Evolutionary conservation across 2,888 invertebrate genomes (phyloP).

Genomic region (Tridacna gigas): DNA sequence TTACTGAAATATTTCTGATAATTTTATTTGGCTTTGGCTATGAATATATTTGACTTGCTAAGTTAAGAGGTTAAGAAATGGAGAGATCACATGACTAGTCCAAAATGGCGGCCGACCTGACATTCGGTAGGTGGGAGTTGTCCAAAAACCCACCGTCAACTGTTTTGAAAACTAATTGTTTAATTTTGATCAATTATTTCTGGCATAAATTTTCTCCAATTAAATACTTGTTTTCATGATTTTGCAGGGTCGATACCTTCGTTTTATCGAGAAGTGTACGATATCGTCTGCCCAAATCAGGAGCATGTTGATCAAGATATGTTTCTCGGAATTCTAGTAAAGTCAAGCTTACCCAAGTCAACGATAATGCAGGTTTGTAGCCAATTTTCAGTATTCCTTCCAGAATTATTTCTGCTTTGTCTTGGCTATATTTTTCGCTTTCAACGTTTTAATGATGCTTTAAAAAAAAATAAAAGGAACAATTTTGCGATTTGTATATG

Average conservation of each 20-base stretch:
- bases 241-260: conserved; percentile 84
- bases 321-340: conserved; percentile 83
- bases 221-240: background rate
- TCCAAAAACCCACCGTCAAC: conserved; percentile 19
- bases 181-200: too few relatives aligned
- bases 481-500: too few relatives aligned
- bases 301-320: conserved; percentile 85
- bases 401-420: background rate
- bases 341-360: conserved; percentile 82
- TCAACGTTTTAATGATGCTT: too few relatives aligned
- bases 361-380: conserved; percentile 82
- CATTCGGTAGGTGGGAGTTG: conserved; percentile 74
- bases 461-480: too few relatives aligned
- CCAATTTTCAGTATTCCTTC: background rate
- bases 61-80: background rate
- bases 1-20: too few relatives aligned
- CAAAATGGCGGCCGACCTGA: conserved; percentile 82
- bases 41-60: too few relatives aligned
- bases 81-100: conserved; percentile 74
- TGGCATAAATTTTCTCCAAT: background rate
- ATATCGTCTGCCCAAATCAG: conserved; percentile 84
- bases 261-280: conserved; percentile 84
- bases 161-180: background rate
- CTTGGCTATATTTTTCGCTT: too few relatives aligned
- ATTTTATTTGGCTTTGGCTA: too few relatives aligned